phyloP scores from a whole-genome alignment of 1,140 invertebrate species.

The Hylaeus volcanicus region DNA sequence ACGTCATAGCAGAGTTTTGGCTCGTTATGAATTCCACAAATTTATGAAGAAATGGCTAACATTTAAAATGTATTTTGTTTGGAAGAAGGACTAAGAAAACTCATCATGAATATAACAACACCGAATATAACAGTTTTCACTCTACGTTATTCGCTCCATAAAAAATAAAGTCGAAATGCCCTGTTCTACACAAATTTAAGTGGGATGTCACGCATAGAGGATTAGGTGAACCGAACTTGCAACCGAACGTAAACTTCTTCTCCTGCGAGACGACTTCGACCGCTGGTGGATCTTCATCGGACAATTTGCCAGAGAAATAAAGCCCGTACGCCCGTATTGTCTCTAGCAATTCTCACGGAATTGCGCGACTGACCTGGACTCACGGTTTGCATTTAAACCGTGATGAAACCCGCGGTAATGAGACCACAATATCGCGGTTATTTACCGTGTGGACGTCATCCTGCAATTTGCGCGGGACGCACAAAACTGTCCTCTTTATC shows the following conservation, averaged over 20 bases:
- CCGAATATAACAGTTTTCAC: too few species aligned
- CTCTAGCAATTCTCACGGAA: slow-evolving; percentile 43
- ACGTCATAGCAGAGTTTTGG: too few species aligned
- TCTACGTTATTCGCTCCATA: too few species aligned
- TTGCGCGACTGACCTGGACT: slow-evolving; percentile 53
- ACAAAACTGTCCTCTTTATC: slow-evolving; percentile 8
- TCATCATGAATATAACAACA: too few species aligned
- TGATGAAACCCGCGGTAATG: slow-evolving; percentile 54
- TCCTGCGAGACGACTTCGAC: neutral
- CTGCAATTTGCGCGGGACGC: slow-evolving; percentile 9
- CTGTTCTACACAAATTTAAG: too few species aligned
- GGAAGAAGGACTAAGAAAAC: too few species aligned
- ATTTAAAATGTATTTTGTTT: too few species aligned
- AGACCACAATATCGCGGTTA: slow-evolving; percentile 24
- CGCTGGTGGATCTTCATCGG: slow-evolving; percentile 3
- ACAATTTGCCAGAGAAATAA: slow-evolving; percentile 15
- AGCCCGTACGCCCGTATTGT: slow-evolving; percentile 29
- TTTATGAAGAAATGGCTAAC: too few species aligned
- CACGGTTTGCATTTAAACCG: slow-evolving; percentile 50
- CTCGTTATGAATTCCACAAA: too few species aligned
- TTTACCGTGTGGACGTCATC: neutral
- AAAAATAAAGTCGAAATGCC: too few species aligned
- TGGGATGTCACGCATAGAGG: too few species aligned
- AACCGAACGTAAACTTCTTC: neutral
- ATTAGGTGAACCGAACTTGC: neutral